Evolutionary conservation across 2,888 invertebrate genomes (phyloP).

Genomic region (Brenthis daphne): DNA sequence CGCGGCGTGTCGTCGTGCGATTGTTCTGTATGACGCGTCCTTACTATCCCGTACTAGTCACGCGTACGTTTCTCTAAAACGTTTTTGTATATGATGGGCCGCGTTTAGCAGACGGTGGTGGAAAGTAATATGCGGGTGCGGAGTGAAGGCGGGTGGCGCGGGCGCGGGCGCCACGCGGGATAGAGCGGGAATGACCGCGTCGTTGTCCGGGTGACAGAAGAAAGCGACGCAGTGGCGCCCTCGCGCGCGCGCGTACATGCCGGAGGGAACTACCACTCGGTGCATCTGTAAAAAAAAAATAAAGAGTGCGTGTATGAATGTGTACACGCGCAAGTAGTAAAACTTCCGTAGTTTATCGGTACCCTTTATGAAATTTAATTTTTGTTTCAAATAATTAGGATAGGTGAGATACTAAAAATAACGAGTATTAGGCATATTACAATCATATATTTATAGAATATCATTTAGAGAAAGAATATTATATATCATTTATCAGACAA

Average conservation of each 20-base stretch:
- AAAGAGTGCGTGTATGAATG: no score
- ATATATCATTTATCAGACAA: no score
- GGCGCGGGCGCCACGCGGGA: conserved; percentile 68
- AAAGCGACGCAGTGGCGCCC: conserved; percentile 89
- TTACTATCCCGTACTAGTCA: conserved; percentile 65
- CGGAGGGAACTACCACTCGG: conserved; percentile 87
- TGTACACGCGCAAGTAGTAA: no score
- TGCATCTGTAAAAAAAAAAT: conserved; percentile 77
- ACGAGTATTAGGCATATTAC: no score
- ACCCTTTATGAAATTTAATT: no score
- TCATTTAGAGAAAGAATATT: no score
- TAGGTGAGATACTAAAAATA: no score
- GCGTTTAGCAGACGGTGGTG: conserved; percentile 85
- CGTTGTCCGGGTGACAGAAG: conserved; percentile 88
- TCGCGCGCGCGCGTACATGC: conserved; percentile 82
- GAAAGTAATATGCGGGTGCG: conserved; percentile 70
- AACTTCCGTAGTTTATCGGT: no score
- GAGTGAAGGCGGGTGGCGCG: conserved; percentile 66
- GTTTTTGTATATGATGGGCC: conserved; percentile 87
- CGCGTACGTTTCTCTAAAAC: conserved; percentile 87
- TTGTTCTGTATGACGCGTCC: conserved; percentile 45
- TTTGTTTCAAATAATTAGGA: no score
- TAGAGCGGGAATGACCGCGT: conserved; percentile 75
- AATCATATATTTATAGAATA: no score
- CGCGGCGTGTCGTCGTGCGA: conserved; percentile 51